Conservation (phyloP, 1,140 invertebrate species). For the Bombus terrestris region DNA sequence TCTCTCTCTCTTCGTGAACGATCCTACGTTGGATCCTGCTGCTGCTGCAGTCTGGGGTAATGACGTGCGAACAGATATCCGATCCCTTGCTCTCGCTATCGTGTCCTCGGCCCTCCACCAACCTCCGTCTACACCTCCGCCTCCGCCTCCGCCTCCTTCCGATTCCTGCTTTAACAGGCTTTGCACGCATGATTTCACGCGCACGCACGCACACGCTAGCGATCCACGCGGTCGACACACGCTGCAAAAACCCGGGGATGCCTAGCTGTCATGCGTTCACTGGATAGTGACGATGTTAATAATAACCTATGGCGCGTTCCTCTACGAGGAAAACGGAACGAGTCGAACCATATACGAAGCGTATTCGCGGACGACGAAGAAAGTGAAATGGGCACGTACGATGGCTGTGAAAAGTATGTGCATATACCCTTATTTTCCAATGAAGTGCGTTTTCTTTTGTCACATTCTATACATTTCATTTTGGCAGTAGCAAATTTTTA, state of each 20-base stretch:
- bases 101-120: conserved; percentile 58
- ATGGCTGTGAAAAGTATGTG: too few species aligned
- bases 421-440: background rate
- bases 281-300: background rate
- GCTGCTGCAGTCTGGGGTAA: conserved; percentile 79
- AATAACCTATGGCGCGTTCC: conserved; percentile 1
- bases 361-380: background rate
- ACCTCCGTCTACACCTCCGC: conserved; percentile 47
- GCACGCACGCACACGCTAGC: conserved; percentile 18
- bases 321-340: background rate
- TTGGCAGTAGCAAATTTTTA: too few species aligned
- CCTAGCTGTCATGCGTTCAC: conserved; percentile 1
- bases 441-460: background rate
- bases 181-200: conserved; percentile 64
- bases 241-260: conserved; percentile 10
- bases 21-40: conserved; percentile 67
- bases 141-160: conserved; percentile 4
- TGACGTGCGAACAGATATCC: conserved; percentile 83
- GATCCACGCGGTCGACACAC: background rate
- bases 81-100: conserved; percentile 75
- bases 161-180: conserved; percentile 56
- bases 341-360: background rate
- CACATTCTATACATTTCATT: too few species aligned
- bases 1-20: conserved; percentile 36
- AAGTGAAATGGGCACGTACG: background rate